Conservation (phyloP, 2,113 vertebrate genomes). For the Amia ocellicauda region DNA sequence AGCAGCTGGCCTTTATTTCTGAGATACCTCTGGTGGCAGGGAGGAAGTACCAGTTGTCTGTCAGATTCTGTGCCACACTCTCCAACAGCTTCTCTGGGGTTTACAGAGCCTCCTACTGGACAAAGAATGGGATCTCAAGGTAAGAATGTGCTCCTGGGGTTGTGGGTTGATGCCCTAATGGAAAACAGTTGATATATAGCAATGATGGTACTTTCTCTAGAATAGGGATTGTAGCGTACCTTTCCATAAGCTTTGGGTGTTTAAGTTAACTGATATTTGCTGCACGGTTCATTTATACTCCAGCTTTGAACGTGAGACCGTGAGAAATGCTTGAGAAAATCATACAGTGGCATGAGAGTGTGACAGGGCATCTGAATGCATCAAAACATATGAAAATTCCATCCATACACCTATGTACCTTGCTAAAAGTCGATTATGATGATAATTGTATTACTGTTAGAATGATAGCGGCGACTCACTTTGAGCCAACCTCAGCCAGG, state of each 20-base stretch:
- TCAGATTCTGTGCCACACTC: constrained; percentile 16
- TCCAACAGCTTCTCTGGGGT: constrained; percentile 24
- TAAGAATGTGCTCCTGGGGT: background rate
- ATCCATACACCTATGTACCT: background rate
- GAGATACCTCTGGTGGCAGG: constrained; percentile 4
- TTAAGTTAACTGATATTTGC: background rate
- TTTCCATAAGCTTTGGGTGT: background rate
- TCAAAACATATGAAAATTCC: too few relatives aligned
- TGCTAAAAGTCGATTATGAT: background rate
- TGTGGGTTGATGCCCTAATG: too few relatives aligned
- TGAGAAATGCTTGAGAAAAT: too few relatives aligned
- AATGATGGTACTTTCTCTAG: background rate
- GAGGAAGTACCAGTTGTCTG: constrained; percentile 17
- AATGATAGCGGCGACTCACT: constrained; percentile 19
- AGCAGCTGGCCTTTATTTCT: constrained; percentile 21
- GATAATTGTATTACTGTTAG: constrained; percentile 3
- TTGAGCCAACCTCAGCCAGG: constrained; percentile 26
- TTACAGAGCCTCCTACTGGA: constrained; percentile 25
- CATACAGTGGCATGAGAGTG: too few relatives aligned
- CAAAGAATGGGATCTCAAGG: constrained; percentile 14
- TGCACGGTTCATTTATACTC: background rate
- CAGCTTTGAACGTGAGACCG: background rate
- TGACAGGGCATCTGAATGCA: too few relatives aligned
- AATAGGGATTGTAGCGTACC: background rate
- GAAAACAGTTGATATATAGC: too few relatives aligned